Conservation (phyloP, 2,888 invertebrate species). For the Cactoblastis cactorum region DNA sequence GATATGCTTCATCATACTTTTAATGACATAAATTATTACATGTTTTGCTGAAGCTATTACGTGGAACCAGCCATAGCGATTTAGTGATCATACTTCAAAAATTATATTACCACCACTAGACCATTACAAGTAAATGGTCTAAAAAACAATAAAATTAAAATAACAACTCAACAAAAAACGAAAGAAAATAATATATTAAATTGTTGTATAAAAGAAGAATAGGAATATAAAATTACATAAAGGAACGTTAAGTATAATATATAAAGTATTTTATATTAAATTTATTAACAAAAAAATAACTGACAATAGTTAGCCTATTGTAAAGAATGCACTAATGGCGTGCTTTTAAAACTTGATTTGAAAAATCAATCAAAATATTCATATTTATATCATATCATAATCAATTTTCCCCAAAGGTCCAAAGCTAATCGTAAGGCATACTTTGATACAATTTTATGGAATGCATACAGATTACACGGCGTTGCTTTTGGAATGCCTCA, state of each 20-base stretch:
- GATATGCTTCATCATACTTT: slow-evolving; percentile 14
- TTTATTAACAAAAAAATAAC: too few species aligned
- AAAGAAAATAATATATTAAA: too few species aligned
- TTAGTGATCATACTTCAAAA: slow-evolving; percentile 19
- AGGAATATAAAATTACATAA: too few species aligned
- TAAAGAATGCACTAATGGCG: too few species aligned
- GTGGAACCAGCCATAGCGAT: slow-evolving; percentile 53
- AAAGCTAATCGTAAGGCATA: neutral
- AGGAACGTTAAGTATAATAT: too few species aligned
- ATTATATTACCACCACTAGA: slow-evolving; percentile 21
- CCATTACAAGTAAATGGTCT: too few species aligned
- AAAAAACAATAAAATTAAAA: slow-evolving; percentile 5
- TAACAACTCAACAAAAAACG: slow-evolving; percentile 5
- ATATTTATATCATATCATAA: neutral
- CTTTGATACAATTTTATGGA: slow-evolving; percentile 2
- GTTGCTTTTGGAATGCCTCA: slow-evolving; percentile 12
- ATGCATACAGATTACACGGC: neutral
- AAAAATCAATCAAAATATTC: neutral
- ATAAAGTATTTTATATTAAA: too few species aligned
- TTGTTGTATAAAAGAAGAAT: too few species aligned
- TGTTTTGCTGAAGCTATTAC: slow-evolving; percentile 58
- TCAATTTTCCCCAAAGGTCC: neutral
- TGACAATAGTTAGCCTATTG: too few species aligned
- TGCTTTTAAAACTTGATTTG: too few species aligned
- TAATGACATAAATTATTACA: slow-evolving; percentile 57